Base-by-base conservation (phyloP, 1,140 invertebrate species). In the Drosophila bifasciata region DNA sequence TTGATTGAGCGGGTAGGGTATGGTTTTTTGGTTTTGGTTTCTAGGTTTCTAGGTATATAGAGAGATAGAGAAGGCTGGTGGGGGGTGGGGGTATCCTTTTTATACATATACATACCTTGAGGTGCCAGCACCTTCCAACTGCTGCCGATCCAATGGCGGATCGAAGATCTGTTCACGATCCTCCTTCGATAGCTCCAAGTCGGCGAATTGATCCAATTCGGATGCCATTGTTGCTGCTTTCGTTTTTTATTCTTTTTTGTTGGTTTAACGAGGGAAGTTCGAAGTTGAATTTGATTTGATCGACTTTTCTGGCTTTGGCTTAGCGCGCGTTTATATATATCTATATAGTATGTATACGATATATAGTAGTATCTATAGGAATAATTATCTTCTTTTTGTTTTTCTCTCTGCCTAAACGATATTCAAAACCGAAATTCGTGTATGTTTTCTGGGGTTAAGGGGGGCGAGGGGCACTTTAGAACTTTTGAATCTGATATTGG, bases 141-240 rank as follows among this genome's bases (percentile, higher is more conserved):
- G 90, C 81, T 89, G 89, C 75, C 89, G 89, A 80, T 91, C 90
- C 69, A 91, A 77, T 45, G 91, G 91, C 63, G 91, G 91, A 86
- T 92, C 91, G 68, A 92, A 92, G 63, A 92, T 92, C 71, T 92
- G 91, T 81, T 92, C 91, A 21, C 91, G 91, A 91, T 92, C 91
- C 67, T 92, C 91, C 81, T 92, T 92, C 52, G 91, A 91, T 55
- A 92, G 73, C 79, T 92, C 91, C 78, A 92, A 79, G 50, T 92
- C 91, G 73, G 91, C 91, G 79, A 92, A 92, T 90, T 92, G 91
- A 80, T 92, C 91, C 74, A 91, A 73, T 86, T 92, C 91, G 61
- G 91, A 91, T 70, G 91, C 81, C 91, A 92, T 92, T 74, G 77
- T 86, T 60, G 5, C 19, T 63, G 21, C 39, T 32, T 17, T 36